phyloP scores from a whole-genome alignment of 2,797 vertebrate genomes.

The Sebastes cheni region DNA sequence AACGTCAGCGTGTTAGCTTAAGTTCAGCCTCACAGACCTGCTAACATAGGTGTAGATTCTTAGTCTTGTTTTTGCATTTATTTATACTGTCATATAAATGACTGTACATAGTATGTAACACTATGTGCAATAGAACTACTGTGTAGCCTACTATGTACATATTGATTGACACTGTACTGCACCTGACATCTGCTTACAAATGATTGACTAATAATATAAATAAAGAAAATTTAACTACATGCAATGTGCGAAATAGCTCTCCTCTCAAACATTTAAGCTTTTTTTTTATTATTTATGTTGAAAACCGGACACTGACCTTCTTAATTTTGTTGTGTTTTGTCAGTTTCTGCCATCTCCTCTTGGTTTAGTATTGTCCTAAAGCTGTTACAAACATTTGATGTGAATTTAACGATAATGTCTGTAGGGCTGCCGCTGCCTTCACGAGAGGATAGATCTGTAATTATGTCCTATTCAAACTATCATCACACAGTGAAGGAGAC shows the following conservation, averaged over 20 bases:
- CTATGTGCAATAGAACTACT: background rate
- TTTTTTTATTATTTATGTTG: background rate
- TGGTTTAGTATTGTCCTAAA: background rate
- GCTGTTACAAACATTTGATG: background rate
- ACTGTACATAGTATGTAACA: background rate
- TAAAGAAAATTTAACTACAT: background rate
- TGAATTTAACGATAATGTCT: background rate
- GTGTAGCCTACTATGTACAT: background rate
- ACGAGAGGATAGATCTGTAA: background rate
- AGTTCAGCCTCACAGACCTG: too few relatives aligned
- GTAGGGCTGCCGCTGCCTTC: background rate
- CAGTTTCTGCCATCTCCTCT: background rate
- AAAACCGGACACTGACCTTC: background rate
- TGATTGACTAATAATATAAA: background rate
- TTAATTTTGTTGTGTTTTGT: background rate
- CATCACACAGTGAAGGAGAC: slow-evolving; percentile 24
- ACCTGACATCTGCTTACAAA: background rate
- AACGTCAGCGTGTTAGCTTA: too few relatives aligned
- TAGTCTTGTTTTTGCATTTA: background rate
- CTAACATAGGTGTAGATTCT: too few relatives aligned
- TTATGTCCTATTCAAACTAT: slow-evolving; percentile 13
- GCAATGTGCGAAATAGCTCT: background rate
- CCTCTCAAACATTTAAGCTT: background rate
- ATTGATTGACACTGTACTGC: background rate
- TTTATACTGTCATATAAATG: background rate